phyloP scores from a whole-genome alignment of 2,797 vertebrate genomes.

The Salarias fasciatus region DNA sequence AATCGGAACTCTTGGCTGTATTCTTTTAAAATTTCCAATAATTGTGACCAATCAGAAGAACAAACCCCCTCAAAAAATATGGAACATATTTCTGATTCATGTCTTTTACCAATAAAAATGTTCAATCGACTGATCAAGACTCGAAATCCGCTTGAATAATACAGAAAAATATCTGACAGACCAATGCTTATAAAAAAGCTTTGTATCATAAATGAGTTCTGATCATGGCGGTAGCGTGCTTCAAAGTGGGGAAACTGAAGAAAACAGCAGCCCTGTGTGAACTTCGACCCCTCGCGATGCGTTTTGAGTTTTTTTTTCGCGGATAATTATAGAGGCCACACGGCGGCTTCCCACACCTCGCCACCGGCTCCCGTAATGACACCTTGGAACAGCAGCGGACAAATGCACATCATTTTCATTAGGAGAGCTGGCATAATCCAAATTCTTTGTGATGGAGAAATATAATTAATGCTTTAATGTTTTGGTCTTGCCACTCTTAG shows the following conservation, averaged over 20 bases:
- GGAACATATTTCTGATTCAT: too few species aligned
- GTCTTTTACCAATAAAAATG: too few species aligned
- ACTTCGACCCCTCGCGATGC: constrained; percentile 77
- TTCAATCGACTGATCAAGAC: too few species aligned
- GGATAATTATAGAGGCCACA: constrained; percentile 95
- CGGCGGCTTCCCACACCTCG: constrained; percentile 93
- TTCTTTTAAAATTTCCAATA: too few species aligned
- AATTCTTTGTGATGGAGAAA: constrained; percentile 93
- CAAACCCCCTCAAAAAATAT: too few species aligned
- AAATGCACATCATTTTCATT: constrained; percentile 95
- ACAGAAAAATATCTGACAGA: too few species aligned
- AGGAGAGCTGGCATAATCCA: constrained; percentile 91
- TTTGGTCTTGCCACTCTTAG: constrained; percentile 90
- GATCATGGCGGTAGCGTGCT: constrained; percentile 57
- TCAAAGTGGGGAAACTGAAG: constrained; percentile 59
- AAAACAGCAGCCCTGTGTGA: constrained; percentile 77
- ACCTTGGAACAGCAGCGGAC: constrained; percentile 88
- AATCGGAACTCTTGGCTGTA: too few species aligned
- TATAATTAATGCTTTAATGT: constrained; percentile 98
- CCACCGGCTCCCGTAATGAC: constrained; percentile 93
- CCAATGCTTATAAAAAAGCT: background rate
- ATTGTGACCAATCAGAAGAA: too few species aligned
- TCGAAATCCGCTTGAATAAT: background rate
- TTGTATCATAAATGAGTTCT: constrained; percentile 49
- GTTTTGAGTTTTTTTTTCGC: constrained; percentile 81